Conservation (phyloP, 1,140 invertebrate species). For the Metopolophium dirhodum region DNA sequence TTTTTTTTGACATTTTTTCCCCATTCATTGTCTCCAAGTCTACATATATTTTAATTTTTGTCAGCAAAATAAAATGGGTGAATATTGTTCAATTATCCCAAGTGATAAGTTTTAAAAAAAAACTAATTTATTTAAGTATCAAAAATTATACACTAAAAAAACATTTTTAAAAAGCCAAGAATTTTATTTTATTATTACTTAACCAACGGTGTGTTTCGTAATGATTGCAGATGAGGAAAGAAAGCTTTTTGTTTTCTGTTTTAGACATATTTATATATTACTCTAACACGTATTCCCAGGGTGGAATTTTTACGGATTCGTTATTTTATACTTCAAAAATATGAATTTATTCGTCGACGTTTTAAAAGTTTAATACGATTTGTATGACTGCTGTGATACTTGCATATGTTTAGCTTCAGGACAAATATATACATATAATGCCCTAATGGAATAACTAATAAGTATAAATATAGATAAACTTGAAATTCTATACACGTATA, state of each 20-base stretch:
- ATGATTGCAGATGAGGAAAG: not conserved
- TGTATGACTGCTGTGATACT: not conserved
- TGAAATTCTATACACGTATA: not conserved
- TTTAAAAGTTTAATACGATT: constrained; percentile 22
- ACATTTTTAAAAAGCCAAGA: too few species aligned
- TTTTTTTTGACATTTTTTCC: too few species aligned
- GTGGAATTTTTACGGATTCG: not conserved
- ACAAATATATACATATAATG: not conserved
- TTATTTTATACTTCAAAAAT: not conserved
- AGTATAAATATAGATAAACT: too few species aligned
- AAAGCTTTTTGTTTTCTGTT: constrained; percentile 43
- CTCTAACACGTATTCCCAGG: not conserved
- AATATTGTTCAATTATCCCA: too few species aligned
- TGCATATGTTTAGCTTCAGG: not conserved
- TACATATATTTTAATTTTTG: too few species aligned
- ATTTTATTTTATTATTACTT: too few species aligned
- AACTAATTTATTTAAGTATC: too few species aligned
- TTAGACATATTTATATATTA: not conserved
- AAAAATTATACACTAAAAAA: too few species aligned
- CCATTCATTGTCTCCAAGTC: too few species aligned
- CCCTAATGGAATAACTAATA: not conserved
- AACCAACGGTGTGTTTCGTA: not conserved
- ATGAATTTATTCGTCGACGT: not conserved
- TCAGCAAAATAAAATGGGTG: too few species aligned
- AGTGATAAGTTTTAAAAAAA: too few species aligned